These are phyloP conservation scores for Leptosomus discolor DNA, from an alignment of 2,113 vertebrate genomes.

Conservation along the genomic window DNA sequence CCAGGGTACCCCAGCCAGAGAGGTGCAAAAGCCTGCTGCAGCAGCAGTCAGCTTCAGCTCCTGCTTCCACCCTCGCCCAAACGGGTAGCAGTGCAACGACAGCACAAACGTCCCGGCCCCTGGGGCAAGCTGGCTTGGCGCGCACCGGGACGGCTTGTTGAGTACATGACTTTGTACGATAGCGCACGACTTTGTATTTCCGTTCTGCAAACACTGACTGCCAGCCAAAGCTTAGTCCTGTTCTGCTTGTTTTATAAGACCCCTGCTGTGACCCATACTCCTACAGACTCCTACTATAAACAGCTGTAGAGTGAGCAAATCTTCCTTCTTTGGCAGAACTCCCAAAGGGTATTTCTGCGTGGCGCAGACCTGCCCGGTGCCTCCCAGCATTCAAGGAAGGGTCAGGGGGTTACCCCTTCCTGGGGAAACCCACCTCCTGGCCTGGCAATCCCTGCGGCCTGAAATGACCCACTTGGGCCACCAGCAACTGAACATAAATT, in stretches of 20 bases:
- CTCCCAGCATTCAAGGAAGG: neutral
- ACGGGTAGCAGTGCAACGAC: fast-evolving
- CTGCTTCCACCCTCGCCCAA: neutral
- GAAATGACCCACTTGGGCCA: neutral
- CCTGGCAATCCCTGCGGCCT: fast-evolving
- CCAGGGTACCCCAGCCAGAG: neutral
- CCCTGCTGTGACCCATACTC: neutral
- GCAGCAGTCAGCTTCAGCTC: neutral
- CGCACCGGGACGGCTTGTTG: fast-evolving
- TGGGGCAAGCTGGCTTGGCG: neutral
- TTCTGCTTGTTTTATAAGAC: neutral
- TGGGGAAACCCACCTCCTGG: neutral
- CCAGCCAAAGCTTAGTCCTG: neutral
- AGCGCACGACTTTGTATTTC: neutral
- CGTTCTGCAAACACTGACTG: neutral
- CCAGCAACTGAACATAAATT: neutral
- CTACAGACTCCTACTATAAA: neutral
- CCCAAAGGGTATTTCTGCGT: neutral
- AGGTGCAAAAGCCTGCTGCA: neutral
- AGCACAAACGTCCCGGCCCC: neutral
- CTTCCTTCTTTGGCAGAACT: neutral
- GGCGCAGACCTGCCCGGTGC: neutral
- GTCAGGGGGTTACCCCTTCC: neutral
- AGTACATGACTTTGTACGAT: neutral
- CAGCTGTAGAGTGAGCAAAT: neutral